phyloP scores from a whole-genome alignment of 2,888 invertebrate species.

The Anorthoa munda region DNA sequence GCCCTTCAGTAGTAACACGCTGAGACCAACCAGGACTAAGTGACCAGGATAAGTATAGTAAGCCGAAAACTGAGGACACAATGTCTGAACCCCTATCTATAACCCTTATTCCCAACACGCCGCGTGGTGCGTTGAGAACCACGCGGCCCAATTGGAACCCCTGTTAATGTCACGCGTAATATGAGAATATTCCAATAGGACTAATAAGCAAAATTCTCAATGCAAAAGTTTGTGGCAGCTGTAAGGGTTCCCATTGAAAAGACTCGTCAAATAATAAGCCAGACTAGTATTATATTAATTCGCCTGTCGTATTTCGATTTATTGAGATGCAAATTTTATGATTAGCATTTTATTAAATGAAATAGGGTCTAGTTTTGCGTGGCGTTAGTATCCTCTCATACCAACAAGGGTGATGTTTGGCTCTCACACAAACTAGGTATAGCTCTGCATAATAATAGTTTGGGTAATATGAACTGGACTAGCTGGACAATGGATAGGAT shows the following conservation, averaged over 20 bases:
- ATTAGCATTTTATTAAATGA: constrained; percentile 14
- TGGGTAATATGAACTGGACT: constrained; percentile 10
- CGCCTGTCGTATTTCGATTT: not conserved
- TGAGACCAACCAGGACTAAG: not conserved
- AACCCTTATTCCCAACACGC: not conserved
- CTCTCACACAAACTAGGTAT: constrained; percentile 3
- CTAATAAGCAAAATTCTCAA: constrained; percentile 1
- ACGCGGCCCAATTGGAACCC: not conserved
- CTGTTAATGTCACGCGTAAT: not conserved
- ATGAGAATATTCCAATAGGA: constrained; percentile 8
- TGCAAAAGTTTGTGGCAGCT: constrained; percentile 6
- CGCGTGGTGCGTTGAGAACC: too few species aligned
- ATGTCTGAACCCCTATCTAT: constrained; percentile 2
- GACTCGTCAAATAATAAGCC: constrained; percentile 6
- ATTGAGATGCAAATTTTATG: constrained; percentile 28
- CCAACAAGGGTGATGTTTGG: not conserved
- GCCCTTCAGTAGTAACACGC: too few species aligned
- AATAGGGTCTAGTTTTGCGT: not conserved
- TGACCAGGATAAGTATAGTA: too few species aligned
- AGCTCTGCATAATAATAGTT: constrained; percentile 12
- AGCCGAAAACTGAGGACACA: not conserved
- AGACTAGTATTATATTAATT: constrained; percentile 7
- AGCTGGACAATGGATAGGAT: not conserved
- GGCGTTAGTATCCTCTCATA: constrained; percentile 6
- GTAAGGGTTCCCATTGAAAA: constrained; percentile 16